Percentiles rank a stretch among this genome's conserved stretches.
Evolutionary conservation across 2,888 invertebrate genomes (phyloP).

Genomic region (Eristalinus sepulchralis): DNA sequence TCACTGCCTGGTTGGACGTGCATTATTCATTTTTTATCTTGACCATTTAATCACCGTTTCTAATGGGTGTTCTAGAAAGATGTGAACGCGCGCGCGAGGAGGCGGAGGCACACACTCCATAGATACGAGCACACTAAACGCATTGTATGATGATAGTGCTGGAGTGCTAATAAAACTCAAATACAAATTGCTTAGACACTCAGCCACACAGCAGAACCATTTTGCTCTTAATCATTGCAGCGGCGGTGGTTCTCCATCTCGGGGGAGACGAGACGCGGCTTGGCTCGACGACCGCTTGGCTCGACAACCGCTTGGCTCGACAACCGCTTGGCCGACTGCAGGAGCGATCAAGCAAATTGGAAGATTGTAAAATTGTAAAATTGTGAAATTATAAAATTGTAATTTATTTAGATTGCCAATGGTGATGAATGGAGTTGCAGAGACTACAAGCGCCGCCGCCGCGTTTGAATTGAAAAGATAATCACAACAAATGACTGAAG

Average conservation of each 20-base stretch:
- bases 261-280: background rate
- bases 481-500: constrained; percentile 58
- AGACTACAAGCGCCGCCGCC: too few relatives aligned
- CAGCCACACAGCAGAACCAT: constrained; percentile 21
- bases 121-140: constrained; percentile 41
- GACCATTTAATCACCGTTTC: constrained; percentile 63
- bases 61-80: constrained; percentile 50
- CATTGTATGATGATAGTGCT: constrained; percentile 33
- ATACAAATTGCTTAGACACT: constrained; percentile 56
- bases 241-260: background rate
- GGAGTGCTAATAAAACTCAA: constrained; percentile 52
- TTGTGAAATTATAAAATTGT: constrained; percentile 52
- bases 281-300: background rate
- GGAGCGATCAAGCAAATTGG: constrained; percentile 26
- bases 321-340: background rate
- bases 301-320: background rate
- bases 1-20: background rate
- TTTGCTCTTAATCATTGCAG: constrained; percentile 48
- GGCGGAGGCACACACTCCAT: constrained; percentile 14
- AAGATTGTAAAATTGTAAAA: constrained; percentile 59
- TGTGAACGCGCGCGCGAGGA: background rate
- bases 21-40: constrained; percentile 66
- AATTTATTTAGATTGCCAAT: constrained; percentile 54
- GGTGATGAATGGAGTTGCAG: background rate
- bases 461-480: constrained; percentile 55